Percentiles rank a stretch among this genome's conserved stretches.
These are phyloP conservation scores for Stichopus horrens DNA, from an alignment of 53 echinoderm and acorn worm genomes.

Conservation along the genomic window DNA sequence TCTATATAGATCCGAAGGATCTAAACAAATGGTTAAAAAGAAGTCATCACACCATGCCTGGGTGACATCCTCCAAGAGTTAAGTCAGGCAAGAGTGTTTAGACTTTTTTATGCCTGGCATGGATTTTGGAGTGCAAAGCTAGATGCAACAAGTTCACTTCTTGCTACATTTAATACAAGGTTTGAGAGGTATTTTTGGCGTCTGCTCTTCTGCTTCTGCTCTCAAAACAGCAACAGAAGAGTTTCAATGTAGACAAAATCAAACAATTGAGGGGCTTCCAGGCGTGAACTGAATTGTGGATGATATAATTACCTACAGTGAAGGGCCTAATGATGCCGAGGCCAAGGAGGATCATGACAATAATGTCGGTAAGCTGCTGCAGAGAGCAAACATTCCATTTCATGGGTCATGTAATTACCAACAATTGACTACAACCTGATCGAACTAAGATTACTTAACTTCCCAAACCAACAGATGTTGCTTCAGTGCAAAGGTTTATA, in stretches of 20 bases:
- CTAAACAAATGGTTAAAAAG: conserved; percentile 65
- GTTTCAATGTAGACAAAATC: conserved; percentile 46
- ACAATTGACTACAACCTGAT: conserved; percentile 27
- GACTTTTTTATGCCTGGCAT: conserved; percentile 51
- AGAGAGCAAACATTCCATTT: conserved; percentile 32
- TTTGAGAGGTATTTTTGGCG: conserved; percentile 51
- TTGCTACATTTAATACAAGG: conserved; percentile 55
- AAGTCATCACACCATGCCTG: conserved; percentile 60
- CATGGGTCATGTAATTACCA: conserved; percentile 40
- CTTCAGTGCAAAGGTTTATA: not conserved
- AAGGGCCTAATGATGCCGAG: not conserved
- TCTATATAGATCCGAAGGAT: conserved; percentile 56
- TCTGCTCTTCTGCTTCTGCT: conserved; percentile 44
- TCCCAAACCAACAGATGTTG: not conserved
- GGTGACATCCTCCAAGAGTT: conserved; percentile 45
- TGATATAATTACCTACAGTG: conserved; percentile 25
- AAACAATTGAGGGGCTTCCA: conserved; percentile 33
- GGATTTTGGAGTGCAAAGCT: conserved; percentile 58
- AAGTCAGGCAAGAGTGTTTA: conserved; percentile 44
- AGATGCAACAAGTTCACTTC: conserved; percentile 28
- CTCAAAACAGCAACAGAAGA: conserved; percentile 43
- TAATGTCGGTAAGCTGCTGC: not conserved
- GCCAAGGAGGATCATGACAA: no score
- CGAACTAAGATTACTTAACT: not conserved
- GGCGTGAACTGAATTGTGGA: conserved; percentile 1